Percentiles rank a stretch among this genome's conserved stretches.
These are phyloP conservation scores for Xylota sylvarum DNA, from an alignment of 2,888 invertebrate genomes.

Conservation along the genomic window DNA sequence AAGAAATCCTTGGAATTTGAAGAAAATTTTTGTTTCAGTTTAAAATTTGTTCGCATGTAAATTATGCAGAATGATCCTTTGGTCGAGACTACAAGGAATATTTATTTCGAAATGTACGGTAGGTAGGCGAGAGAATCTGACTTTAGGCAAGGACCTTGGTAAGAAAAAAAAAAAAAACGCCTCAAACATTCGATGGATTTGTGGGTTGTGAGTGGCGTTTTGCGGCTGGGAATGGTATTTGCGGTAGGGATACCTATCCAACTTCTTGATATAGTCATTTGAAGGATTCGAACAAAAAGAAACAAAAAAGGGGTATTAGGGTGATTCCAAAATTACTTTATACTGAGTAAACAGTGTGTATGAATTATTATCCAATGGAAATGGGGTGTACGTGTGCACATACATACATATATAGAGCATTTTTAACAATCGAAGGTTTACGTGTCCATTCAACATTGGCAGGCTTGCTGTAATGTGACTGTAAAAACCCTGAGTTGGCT, in stretches of 20 bases:
- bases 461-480: too few relatives aligned
- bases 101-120: conserved; percentile 37
- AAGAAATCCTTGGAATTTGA: conserved; percentile 42
- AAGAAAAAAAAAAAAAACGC: conserved; percentile 1
- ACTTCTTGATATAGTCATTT: background rate
- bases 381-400: too few relatives aligned
- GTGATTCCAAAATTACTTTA: conserved; percentile 30
- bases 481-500: too few relatives aligned
- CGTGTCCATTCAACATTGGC: too few relatives aligned
- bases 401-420: too few relatives aligned
- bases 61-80: conserved; percentile 63
- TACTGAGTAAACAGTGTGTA: conserved; percentile 26
- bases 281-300: background rate
- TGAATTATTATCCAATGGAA: conserved; percentile 27
- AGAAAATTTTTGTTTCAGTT: conserved; percentile 44
- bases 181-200: background rate
- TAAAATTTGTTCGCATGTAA: conserved; percentile 59
- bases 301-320: background rate
- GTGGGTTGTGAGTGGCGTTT: too few relatives aligned
- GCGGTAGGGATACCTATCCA: background rate
- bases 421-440: too few relatives aligned
- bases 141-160: conserved; percentile 33
- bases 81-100: conserved; percentile 23
- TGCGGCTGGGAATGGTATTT: conserved; percentile 3
- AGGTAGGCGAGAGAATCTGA: conserved; percentile 45